Evolutionary conservation across 2,113 vertebrate species (phyloP), one percentile per base, ranked within the genome.

Genomic region (Choloepus hoffmanni): DNA sequence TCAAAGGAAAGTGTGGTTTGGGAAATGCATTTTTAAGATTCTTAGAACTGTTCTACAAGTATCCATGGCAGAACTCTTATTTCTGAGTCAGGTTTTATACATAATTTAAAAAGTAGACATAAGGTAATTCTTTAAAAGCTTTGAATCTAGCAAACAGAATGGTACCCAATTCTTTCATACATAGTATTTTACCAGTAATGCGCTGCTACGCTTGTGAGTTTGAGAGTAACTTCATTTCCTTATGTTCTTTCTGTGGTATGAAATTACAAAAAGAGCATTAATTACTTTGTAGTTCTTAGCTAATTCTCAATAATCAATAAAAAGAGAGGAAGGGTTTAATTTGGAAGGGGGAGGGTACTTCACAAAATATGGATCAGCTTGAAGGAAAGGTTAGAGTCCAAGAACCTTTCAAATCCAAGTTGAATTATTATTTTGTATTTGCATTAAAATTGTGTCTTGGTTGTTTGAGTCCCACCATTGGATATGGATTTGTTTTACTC

Each of bases 21-120:
- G 96, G 97, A 94, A 96, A 97, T 97, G 92, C 92, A 94, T 93
- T 97, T 96, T 98, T 97, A 97, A 97, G 96, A 93, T 23, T 78
- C 40, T 95, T 55, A 93, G 87, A 97, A 87, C 90, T 90, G 28
- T 97, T 85, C 70, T 93, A 23, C n/a, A 88, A 82, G 79, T 92
- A 93, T 87, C 48, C 8, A 23, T 90, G 77, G 45, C 58, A 86
- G 62, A 95, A 92, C 50, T 92, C 26, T 82, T 97, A 72, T 94
- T 96, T 97, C 93, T 89, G 58, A 96, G 90, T 96, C 89, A 86
- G 58, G 79, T 85, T 95, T 85, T 70, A 96, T 97, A 84, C 86
- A 97, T 97, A 93, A 97, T 97, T 96, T 97, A 97, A 24, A 94
- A 94, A 43, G 36, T 72, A 92, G 94, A 92, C 93, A 95, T 65